Evolutionary conservation across 2,113 vertebrate genomes (phyloP).

Genomic region (Pimephales promelas): DNA sequence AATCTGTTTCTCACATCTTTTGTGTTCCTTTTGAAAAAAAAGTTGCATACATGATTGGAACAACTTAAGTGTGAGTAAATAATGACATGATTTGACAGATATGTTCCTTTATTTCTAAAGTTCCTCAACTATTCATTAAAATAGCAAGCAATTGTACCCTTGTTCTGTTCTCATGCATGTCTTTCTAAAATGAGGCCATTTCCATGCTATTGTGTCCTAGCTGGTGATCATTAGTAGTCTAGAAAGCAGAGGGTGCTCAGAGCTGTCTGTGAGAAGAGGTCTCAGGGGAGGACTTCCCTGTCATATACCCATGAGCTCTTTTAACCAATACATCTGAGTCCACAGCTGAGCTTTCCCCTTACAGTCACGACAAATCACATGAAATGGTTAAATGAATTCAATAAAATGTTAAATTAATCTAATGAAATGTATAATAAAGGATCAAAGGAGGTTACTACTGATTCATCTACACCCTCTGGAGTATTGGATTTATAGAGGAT

Average conservation of each 20-base stretch:
- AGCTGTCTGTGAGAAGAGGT: neutral
- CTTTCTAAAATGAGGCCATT: neutral
- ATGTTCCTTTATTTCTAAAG: neutral
- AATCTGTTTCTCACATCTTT: neutral
- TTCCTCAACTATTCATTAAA: neutral
- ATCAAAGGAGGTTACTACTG: neutral
- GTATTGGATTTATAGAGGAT: neutral
- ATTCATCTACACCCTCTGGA: neutral
- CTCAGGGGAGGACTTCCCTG: slow-evolving; percentile 1
- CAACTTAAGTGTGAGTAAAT: neutral
- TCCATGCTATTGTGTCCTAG: neutral
- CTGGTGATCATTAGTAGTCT: slow-evolving; percentile 8
- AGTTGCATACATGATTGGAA: neutral
- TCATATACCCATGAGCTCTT: neutral
- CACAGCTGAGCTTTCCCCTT: slow-evolving; percentile 23
- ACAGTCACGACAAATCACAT: slow-evolving; percentile 20
- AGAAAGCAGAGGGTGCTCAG: neutral
- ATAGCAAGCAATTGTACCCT: neutral
- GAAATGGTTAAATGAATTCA: neutral
- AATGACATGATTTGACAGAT: neutral
- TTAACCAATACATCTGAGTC: neutral
- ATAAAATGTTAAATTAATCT: neutral
- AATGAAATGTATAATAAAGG: neutral
- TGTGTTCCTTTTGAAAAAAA: neutral
- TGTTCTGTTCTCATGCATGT: neutral